Evolutionary conservation across 92 coral and sea anemone species (phyloP).

Genomic region (Siderastrea siderea): DNA sequence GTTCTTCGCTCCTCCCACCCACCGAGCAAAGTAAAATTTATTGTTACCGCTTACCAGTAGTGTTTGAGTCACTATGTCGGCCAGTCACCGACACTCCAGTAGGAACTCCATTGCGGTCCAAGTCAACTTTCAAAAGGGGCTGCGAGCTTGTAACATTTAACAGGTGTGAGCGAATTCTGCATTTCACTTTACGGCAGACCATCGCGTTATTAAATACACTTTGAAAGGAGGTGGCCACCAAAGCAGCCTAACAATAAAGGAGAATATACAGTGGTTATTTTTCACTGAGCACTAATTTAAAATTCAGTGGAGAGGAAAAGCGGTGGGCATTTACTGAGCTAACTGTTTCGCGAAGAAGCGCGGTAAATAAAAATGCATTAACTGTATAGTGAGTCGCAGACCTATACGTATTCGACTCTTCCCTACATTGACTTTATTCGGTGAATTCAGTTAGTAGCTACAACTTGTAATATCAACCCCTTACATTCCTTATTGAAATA

Average conservation of each 20-base stretch:
- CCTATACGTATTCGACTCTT: too few species aligned
- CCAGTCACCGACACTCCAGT: slow-evolving; percentile 36
- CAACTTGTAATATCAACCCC: too few species aligned
- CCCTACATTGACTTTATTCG: too few species aligned
- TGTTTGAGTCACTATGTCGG: background rate
- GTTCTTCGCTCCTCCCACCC: too few species aligned
- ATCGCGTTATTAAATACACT: background rate
- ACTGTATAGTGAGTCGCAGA: too few species aligned
- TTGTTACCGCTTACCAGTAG: background rate
- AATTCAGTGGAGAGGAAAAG: too few species aligned
- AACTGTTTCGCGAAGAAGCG: too few species aligned
- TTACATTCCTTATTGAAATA: too few species aligned
- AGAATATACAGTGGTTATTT: background rate
- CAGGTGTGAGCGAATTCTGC: slow-evolving; percentile 26
- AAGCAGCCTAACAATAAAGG: background rate
- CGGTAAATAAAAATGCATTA: too few species aligned
- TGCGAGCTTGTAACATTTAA: background rate
- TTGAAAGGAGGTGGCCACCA: slow-evolving; percentile 15
- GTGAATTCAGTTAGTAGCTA: too few species aligned
- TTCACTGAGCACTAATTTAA: background rate
- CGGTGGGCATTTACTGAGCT: too few species aligned
- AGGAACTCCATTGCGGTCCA: background rate
- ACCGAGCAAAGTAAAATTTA: background rate
- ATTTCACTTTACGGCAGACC: slow-evolving; percentile 8
- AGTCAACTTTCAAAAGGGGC: slow-evolving; percentile 3